Conservation (phyloP, 2,797 vertebrate genomes). For the Anableps anableps region DNA sequence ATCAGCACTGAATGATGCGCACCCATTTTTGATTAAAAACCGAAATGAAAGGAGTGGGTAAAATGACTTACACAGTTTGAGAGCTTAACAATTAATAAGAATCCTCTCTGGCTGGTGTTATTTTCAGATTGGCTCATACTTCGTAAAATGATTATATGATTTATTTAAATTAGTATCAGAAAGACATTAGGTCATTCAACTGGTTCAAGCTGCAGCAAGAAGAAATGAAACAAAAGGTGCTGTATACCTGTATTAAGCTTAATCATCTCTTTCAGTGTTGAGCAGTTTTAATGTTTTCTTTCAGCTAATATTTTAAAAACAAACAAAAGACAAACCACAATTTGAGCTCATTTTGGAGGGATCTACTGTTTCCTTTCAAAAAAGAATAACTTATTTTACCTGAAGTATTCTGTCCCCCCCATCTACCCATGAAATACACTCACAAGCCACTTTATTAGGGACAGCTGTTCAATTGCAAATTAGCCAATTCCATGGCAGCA, state of each 20-base stretch:
- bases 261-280: constrained; percentile 13
- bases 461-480: too few relatives aligned
- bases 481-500: too few relatives aligned
- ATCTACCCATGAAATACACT: too few relatives aligned
- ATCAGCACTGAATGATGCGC: constrained; percentile 28
- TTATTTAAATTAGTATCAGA: background rate
- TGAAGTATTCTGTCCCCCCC: too few relatives aligned
- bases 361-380: too few relatives aligned
- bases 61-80: constrained; percentile 15
- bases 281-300: background rate
- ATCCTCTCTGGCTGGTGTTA: constrained; percentile 11
- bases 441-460: too few relatives aligned
- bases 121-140: constrained; percentile 14
- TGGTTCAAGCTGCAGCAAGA: constrained; percentile 37
- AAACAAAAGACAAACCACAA: too few relatives aligned
- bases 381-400: too few relatives aligned
- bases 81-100: constrained; percentile 30
- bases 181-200: constrained; percentile 26
- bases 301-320: background rate
- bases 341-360: background rate
- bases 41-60: constrained; percentile 40
- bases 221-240: constrained; percentile 17
- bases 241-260: constrained; percentile 64
- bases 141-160: background rate
- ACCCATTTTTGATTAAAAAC: constrained; percentile 48